Evolutionary conservation across 1,140 invertebrate genomes (phyloP).

Genomic region (Aphaenogaster floridana): DNA sequence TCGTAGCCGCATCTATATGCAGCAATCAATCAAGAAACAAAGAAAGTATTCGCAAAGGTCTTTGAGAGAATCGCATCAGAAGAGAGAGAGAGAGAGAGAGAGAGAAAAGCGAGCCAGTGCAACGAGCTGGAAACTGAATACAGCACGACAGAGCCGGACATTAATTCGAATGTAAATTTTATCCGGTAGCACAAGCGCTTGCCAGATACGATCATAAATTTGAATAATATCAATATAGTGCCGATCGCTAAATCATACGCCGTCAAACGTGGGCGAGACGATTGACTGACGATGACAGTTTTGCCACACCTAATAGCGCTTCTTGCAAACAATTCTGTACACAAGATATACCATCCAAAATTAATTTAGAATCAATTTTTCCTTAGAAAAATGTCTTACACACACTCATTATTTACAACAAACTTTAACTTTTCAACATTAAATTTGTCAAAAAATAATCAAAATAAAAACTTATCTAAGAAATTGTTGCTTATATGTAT

Average conservation of each 20-base stretch:
- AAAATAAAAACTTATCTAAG: background rate
- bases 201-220: constrained; percentile 72
- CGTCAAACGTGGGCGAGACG: constrained; percentile 59
- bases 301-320: constrained; percentile 31
- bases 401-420: background rate
- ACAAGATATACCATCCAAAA: background rate
- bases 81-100: background rate
- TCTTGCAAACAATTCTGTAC: constrained; percentile 23
- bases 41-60: constrained; percentile 28
- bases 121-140: constrained; percentile 49
- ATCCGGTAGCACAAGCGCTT: constrained; percentile 15
- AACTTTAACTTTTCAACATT: background rate
- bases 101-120: constrained; percentile 10
- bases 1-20: constrained; percentile 37
- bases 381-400: background rate
- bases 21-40: constrained; percentile 60
- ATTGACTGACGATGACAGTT: constrained; percentile 70
- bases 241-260: constrained; percentile 61
- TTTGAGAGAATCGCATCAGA: background rate
- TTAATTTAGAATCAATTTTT: constrained; percentile 13
- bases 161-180: constrained; percentile 76
- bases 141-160: constrained; percentile 28
- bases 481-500: background rate
- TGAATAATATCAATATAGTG: constrained; percentile 75
- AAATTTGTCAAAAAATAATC: background rate